phyloP scores from a whole-genome alignment of 2,113 vertebrate species.

The Ahaetulla prasina region DNA sequence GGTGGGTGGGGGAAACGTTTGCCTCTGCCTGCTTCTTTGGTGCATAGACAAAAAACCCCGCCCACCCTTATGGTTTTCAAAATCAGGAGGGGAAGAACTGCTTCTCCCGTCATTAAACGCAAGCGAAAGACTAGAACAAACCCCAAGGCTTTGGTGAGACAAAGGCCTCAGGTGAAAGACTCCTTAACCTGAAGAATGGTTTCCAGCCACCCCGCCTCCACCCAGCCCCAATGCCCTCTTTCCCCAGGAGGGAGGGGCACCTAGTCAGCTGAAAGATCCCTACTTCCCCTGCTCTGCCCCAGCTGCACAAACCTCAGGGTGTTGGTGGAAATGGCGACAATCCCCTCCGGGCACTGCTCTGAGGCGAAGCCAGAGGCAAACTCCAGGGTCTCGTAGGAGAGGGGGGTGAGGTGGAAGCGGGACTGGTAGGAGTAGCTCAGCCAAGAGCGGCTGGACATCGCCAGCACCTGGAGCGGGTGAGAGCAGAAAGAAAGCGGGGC shows the following conservation, averaged over 20 bases:
- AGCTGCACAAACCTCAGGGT: slow-evolving; percentile 81
- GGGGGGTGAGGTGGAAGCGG: slow-evolving; percentile 91
- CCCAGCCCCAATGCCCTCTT: background rate
- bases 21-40: background rate
- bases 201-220: no score
- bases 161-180: background rate
- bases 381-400: slow-evolving; percentile 94
- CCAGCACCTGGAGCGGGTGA: slow-evolving; percentile 78
- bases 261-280: background rate
- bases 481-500: background rate
- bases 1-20: background rate
- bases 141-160: background rate
- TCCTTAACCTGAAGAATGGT: background rate
- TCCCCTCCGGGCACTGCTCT: slow-evolving; percentile 96
- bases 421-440: slow-evolving; percentile 98
- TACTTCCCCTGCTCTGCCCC: no score
- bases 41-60: background rate
- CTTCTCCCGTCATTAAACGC: background rate
- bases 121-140: background rate
- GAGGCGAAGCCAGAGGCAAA: slow-evolving; percentile 97
- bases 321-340: slow-evolving; percentile 98
- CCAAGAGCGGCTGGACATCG: slow-evolving; percentile 98
- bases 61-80: background rate
- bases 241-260: background rate
- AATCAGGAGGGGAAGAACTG: no score